These are phyloP conservation scores for Clarias magur DNA, from an alignment of 2,113 vertebrate genomes.

Conservation along the genomic window DNA sequence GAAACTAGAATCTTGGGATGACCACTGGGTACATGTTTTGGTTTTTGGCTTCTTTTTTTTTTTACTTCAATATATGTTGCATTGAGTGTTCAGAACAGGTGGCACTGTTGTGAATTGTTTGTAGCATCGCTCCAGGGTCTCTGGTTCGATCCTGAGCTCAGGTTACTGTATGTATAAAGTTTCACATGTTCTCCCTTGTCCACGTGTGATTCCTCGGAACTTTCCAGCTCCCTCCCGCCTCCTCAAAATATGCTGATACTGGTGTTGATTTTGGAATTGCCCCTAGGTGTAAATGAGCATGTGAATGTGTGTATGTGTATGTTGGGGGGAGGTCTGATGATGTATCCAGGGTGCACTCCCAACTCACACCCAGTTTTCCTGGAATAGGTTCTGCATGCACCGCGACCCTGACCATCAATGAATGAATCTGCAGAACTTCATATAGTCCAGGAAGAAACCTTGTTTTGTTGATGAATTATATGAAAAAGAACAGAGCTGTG, in stretches of 20 bases:
- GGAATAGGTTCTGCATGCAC: not conserved
- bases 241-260: not conserved
- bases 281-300: not conserved
- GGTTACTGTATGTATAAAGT: not conserved
- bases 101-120: not conserved
- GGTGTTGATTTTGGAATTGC: not conserved
- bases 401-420: not conserved
- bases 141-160: not conserved
- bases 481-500: conserved; percentile 6
- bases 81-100: not conserved
- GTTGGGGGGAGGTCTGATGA: too few species aligned
- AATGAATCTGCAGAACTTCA: not conserved
- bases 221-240: not conserved
- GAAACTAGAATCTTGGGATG: not conserved
- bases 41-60: not conserved
- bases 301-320: not conserved
- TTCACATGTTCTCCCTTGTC: not conserved
- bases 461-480: not conserved
- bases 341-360: not conserved
- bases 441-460: not conserved
- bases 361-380: not conserved
- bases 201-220: not conserved
- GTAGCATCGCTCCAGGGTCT: not conserved
- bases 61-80: not conserved
- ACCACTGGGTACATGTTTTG: not conserved